Evolutionary conservation across 1,140 invertebrate genomes (phyloP), one percentile per base, ranked within the genome.

Genomic region (Kradibia gibbosae): DNA sequence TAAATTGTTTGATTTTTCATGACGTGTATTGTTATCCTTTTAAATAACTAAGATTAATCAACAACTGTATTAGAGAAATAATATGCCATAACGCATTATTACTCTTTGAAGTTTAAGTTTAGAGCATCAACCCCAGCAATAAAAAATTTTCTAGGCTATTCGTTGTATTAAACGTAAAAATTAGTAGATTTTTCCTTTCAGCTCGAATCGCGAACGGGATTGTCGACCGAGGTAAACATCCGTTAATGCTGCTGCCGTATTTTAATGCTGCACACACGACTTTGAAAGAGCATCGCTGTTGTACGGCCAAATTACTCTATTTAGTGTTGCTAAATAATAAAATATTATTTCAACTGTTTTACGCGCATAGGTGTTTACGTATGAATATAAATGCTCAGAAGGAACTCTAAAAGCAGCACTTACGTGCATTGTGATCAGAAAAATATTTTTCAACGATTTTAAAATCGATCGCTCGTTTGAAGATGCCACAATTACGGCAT

Each of bases 131-230:
- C 3, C 48, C 50, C 78, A 72, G 36, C 11, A 62, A 7, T 50
- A 73, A 73, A 71, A 65, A 50, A 70, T 53, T 25, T 45, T 42
- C 8, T 48, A 62, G n/a, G 31, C 67, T 34, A 20, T 25, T 17
- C 25, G n/a, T 55, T 80, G 34, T 80, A 34, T 75, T 73, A 10
- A 57, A 82, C 65, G 80, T 77, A 57, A 78, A 82, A 78, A 82
- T 74, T 71, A 78, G 81, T 82, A 82, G 81, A 82, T 72, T 82
- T 82, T 82, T 82, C 75, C 74, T 82, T 82, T 82, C 81, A 78
- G 81, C 81, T 78, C 81, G 75, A 82, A 82, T 82, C 75, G 81
- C 81, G 81, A 82, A 82, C 81, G 75, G 75, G 70, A 82, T 82
- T 82, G 75, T 78, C 81, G 75, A 78, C 75, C 75, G 75, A 78